Percentiles rank a stretch among this genome's conserved stretches.
Evolutionary conservation across 2,113 vertebrate genomes (phyloP).

Genomic region (Brienomyrus longianalis): DNA sequence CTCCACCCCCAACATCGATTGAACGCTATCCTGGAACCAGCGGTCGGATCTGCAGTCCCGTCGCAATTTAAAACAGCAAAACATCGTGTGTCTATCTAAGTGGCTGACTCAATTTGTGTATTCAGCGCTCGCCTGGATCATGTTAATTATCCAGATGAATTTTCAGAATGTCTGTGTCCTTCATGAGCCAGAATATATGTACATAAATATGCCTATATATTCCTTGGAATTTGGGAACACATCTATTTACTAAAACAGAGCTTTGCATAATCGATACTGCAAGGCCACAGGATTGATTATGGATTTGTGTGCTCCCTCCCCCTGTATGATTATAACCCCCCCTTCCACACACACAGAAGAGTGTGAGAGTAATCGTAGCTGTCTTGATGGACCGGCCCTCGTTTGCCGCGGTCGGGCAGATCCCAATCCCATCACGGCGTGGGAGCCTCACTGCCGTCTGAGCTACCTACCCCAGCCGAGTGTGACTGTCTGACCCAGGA

Average conservation of each 20-base stretch:
- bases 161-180: neutral
- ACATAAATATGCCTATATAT: neutral
- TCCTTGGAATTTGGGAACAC: neutral
- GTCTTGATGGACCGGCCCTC: neutral
- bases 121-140: neutral
- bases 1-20: neutral
- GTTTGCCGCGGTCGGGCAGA: conserved; percentile 41
- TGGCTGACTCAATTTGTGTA: neutral
- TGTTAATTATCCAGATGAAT: neutral
- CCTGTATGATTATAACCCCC: neutral
- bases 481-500: conserved; percentile 42
- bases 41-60: neutral
- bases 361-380: neutral
- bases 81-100: neutral
- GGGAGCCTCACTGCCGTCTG: conserved; percentile 28
- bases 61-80: neutral
- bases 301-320: neutral
- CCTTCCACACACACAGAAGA: neutral
- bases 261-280: neutral
- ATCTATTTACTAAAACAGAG: neutral
- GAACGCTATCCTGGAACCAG: neutral
- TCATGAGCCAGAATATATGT: neutral
- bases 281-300: neutral
- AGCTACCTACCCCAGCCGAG: conserved; percentile 35
- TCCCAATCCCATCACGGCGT: conserved; percentile 45